These are phyloP conservation scores for Pangasius mekongensis DNA, from an alignment of 2,797 vertebrate species.

Conservation along the genomic window DNA sequence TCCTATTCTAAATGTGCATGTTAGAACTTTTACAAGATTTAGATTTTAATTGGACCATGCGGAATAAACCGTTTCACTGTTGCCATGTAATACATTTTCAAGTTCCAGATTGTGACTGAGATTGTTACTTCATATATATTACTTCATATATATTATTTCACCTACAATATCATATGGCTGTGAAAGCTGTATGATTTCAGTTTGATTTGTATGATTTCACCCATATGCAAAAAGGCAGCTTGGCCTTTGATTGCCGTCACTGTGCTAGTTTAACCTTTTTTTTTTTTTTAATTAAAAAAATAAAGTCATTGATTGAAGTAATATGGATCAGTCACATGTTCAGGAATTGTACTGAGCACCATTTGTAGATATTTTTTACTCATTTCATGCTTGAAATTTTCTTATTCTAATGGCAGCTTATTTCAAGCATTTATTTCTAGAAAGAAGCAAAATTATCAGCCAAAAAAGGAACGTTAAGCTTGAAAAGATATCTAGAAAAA, in stretches of 20 bases:
- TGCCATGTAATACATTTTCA: background rate
- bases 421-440: background rate
- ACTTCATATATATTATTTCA: background rate
- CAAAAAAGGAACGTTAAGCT: no score
- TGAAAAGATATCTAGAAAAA: background rate
- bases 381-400: background rate
- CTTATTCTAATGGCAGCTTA: background rate
- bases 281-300: background rate
- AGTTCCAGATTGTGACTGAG: background rate
- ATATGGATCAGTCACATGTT: background rate
- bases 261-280: background rate
- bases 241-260: background rate
- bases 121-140: background rate
- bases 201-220: background rate
- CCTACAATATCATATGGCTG: background rate
- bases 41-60: background rate
- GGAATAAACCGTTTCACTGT: background rate
- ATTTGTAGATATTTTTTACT: background rate
- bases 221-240: background rate
- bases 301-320: background rate
- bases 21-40: background rate
- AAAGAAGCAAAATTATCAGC: background rate
- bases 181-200: background rate
- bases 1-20: background rate
- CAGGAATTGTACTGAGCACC: background rate